Conservation (phyloP, 2,888 invertebrate genomes). For the Eilema caniola region DNA sequence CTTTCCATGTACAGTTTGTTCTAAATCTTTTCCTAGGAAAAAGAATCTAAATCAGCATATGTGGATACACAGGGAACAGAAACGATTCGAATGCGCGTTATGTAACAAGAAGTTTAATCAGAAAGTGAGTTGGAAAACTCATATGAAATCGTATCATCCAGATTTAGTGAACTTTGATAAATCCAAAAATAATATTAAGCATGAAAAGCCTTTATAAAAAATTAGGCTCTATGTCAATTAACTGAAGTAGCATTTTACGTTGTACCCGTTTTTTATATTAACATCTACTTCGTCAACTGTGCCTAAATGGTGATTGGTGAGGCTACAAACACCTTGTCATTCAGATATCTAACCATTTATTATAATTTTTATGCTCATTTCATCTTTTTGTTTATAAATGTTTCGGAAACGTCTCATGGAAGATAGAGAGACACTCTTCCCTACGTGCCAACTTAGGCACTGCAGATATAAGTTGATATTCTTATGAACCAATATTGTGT, state of each 20-base stretch:
- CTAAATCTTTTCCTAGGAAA: constrained; percentile 76
- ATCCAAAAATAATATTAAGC: constrained; percentile 66
- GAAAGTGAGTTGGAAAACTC: constrained; percentile 78
- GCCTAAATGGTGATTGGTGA: neutral
- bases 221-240: constrained; percentile 7
- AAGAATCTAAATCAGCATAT: constrained; percentile 78
- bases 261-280: neutral
- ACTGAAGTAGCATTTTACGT: neutral
- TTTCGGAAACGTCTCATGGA: too few species aligned
- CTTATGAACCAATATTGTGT: neutral
- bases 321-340: neutral
- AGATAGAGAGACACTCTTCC: too few species aligned
- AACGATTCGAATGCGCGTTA: constrained; percentile 73
- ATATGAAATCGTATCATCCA: constrained; percentile 79
- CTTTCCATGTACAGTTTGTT: constrained; percentile 82
- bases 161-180: constrained; percentile 65
- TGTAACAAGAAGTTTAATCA: constrained; percentile 81
- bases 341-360: too few species aligned
- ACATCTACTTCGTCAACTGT: neutral
- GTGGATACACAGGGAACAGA: constrained; percentile 80
- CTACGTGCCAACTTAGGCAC: neutral
- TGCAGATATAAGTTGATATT: neutral
- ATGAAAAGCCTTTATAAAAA: constrained; percentile 47
- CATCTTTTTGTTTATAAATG: too few species aligned
- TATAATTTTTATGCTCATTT: neutral